These are phyloP conservation scores for Apamea anceps DNA, from an alignment of 2,888 invertebrate species.

Conservation along the genomic window DNA sequence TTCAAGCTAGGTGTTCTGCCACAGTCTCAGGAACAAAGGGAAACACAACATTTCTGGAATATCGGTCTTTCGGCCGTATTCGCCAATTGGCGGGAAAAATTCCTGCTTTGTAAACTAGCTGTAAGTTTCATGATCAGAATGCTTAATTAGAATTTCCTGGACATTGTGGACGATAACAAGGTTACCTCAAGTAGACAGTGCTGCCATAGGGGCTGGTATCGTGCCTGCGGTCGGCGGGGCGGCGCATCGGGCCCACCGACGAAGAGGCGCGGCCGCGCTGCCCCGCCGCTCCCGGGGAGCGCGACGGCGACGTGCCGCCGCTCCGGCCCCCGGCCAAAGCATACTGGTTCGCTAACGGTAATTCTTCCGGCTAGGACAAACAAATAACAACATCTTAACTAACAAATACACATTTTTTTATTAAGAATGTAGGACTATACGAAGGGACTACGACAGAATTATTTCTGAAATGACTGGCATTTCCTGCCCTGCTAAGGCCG, in stretches of 20 bases:
- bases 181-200: constrained; percentile 91
- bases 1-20: not conserved
- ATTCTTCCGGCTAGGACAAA: constrained; percentile 87
- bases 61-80: not conserved
- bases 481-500: constrained; percentile 26
- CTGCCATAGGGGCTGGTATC: constrained; percentile 96
- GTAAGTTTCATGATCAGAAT: constrained; percentile 8
- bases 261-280: constrained; percentile 86
- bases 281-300: constrained; percentile 77
- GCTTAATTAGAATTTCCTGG: not conserved
- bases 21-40: not conserved
- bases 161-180: not conserved
- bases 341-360: constrained; percentile 83
- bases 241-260: constrained; percentile 94
- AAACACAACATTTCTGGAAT: not conserved
- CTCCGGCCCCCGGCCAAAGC: constrained; percentile 81
- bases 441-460: not conserved
- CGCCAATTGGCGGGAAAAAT: constrained; percentile 13
- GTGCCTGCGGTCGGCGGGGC: constrained; percentile 94
- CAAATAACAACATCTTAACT: constrained; percentile 33
- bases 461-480: constrained; percentile 21
- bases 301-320: constrained; percentile 84
- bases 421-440: not conserved
- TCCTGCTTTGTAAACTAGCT: not conserved
- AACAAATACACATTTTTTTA: constrained; percentile 8